Conservation (phyloP, 37 sponge, comb jelly and placozoan genomes). For the Agelas oroides region DNA sequence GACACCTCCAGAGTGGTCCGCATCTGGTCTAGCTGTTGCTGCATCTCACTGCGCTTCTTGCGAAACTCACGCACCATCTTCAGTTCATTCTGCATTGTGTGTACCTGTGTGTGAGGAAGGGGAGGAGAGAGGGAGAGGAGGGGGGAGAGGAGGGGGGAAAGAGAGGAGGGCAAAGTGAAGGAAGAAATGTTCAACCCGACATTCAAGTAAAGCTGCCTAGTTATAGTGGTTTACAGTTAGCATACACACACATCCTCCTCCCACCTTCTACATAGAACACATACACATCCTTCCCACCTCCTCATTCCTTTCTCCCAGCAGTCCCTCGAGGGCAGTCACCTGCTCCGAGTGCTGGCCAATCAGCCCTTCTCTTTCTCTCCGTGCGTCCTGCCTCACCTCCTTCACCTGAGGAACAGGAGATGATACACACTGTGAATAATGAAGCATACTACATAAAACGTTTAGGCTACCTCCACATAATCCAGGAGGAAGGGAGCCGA, state of each 20-base stretch:
- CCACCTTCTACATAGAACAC: too few species aligned
- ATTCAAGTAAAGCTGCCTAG: too few species aligned
- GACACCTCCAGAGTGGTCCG: conserved; percentile 34
- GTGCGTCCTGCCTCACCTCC: conserved; percentile 59
- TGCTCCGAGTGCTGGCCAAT: conserved; percentile 7
- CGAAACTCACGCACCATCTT: conserved; percentile 90
- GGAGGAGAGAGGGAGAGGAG: not conserved
- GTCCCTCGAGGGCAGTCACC: conserved; percentile 39
- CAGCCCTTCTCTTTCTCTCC: conserved; percentile 69
- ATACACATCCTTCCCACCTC: conserved; percentile 53
- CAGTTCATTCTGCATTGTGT: conserved; percentile 84
- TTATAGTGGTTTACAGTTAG: too few species aligned
- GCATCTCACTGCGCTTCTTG: conserved; percentile 74
- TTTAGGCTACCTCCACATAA: too few species aligned
- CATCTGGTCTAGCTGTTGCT: conserved; percentile 80
- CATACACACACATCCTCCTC: too few species aligned
- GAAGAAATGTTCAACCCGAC: too few species aligned
- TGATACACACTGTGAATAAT: too few species aligned
- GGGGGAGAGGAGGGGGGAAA: not conserved
- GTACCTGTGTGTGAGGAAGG: conserved; percentile 5
- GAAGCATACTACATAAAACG: too few species aligned
- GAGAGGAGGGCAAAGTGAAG: not conserved
- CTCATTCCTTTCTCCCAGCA: conserved; percentile 35
- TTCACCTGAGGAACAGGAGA: conserved; percentile 70
- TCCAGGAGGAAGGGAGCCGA: too few species aligned